These are phyloP conservation scores for Dreissena rostriformis DNA, from an alignment of 1,140 invertebrate species.

Conservation along the genomic window DNA sequence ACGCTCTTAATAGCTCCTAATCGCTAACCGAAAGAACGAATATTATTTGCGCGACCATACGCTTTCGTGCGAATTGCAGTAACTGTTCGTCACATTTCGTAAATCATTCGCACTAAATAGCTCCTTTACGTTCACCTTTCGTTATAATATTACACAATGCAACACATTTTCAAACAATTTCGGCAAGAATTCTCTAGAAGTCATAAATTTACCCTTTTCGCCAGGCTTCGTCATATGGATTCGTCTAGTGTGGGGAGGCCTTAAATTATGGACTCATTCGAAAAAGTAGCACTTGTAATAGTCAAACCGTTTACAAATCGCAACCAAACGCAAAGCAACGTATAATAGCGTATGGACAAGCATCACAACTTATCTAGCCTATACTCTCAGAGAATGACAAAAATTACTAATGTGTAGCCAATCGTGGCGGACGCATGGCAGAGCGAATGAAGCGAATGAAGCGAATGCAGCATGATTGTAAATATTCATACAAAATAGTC, in stretches of 20 bases:
- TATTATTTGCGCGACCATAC: slow-evolving; percentile 36
- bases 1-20: slow-evolving; percentile 24
- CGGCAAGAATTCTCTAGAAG: slow-evolving; percentile 6
- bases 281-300: too few species aligned
- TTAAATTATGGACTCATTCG: too few species aligned
- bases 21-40: slow-evolving; percentile 33
- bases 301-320: too few species aligned
- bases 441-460: too few species aligned
- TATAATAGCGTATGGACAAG: too few species aligned
- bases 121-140: slow-evolving; percentile 6
- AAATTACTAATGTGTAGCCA: too few species aligned
- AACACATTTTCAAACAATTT: slow-evolving; percentile 6
- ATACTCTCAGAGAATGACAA: too few species aligned
- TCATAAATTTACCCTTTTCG: slow-evolving; percentile 17
- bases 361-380: too few species aligned
- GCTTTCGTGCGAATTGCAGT: slow-evolving; percentile 28
- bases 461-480: too few species aligned
- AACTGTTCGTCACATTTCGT: slow-evolving; percentile 35
- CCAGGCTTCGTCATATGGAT: slow-evolving; percentile 33
- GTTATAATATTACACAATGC: slow-evolving; percentile 3
- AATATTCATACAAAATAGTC: too few species aligned
- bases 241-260: slow-evolving; percentile 30
- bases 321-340: too few species aligned
- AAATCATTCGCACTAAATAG: slow-evolving; percentile 13
- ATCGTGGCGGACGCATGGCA: too few species aligned